Conservation (phyloP, 2,797 vertebrate species). For the Helarctos malayanus region DNA sequence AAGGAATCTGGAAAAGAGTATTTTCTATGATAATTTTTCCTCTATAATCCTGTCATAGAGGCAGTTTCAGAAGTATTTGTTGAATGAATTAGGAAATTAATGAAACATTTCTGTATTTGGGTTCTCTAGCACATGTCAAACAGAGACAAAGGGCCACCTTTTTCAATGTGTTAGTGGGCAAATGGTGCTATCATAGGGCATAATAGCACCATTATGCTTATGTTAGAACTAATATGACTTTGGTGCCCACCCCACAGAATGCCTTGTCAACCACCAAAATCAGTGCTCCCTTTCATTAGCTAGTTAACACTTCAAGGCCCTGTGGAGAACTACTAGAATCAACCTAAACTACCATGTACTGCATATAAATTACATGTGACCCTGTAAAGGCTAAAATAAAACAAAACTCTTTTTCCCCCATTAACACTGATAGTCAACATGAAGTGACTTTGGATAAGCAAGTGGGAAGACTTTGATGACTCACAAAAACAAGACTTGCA, state of each 20-base stretch:
- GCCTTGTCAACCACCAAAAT: background rate
- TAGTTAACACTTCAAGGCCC: background rate
- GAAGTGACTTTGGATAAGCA: conserved; percentile 15
- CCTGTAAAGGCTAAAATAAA: background rate
- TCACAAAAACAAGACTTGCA: conserved; percentile 27
- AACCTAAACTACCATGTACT: background rate
- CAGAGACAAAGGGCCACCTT: background rate
- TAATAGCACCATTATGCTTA: background rate
- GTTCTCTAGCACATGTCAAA: background rate
- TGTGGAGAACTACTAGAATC: background rate
- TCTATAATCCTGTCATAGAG: background rate
- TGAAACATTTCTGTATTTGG: background rate
- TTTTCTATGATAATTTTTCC: background rate
- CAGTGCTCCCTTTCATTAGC: background rate
- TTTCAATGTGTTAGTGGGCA: background rate
- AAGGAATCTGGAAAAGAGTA: background rate
- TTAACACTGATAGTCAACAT: background rate
- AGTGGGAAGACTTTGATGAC: background rate
- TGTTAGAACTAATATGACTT: background rate
- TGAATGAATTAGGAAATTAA: background rate
- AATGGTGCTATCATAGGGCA: background rate
- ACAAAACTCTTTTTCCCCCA: background rate
- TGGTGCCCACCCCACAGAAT: background rate
- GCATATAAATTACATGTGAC: background rate
- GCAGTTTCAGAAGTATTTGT: background rate